Evolutionary conservation across 2,888 invertebrate genomes (phyloP), one percentile per base, ranked within the genome.

Genomic region (Pomacea canaliculata): DNA sequence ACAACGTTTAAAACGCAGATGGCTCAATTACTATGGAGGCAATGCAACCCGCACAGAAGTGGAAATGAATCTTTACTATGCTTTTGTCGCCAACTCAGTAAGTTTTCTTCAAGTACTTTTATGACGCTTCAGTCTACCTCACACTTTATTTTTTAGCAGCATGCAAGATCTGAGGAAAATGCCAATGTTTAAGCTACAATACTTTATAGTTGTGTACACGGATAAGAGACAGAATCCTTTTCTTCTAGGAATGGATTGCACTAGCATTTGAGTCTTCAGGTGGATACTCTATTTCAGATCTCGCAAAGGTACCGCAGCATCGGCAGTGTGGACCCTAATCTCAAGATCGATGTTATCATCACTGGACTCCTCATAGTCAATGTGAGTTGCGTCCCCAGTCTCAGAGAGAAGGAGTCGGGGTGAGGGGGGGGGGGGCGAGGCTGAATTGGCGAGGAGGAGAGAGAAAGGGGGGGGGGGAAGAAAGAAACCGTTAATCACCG

Each of bases 41-140:
- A 79, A 81, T 63, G 51, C 49, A 18, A 78, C 79, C 10, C 73
- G 75, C 49, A 78, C 79, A 5, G 76, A 78, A n/a, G 37, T 78
- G 16, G 78, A 78, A 27, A 81, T 81, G 81, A 73, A 78, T n/a
- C 72, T 74, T 10, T 81, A 78, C 66, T 81, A 81, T 46, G 71
- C 78, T 7, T 77, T 79, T 46, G 63, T 81, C 62, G 78, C 79
- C 13, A 76, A 77, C 72, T 80, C 78, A 62, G 80, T 80, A 70
- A 68, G 71, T 76, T n/a, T 27, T 48, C 2, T 19, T 3, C 4
- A 56, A 56, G 8, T 16, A 56, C 51, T 56, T 16, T 37, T 37
- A 37, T 37, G 1, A 37, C 37, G 37, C 5, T 37, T 3, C 1
- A 37, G 37, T 37, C 37, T 37, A 37, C 5, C 5, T 37, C 37